A percentile compares a stretch with the other conserved stretches of the same genome.
These are phyloP conservation scores for Zaprionus capensis DNA, from an alignment of 1,140 invertebrate genomes.

Conservation along the genomic window DNA sequence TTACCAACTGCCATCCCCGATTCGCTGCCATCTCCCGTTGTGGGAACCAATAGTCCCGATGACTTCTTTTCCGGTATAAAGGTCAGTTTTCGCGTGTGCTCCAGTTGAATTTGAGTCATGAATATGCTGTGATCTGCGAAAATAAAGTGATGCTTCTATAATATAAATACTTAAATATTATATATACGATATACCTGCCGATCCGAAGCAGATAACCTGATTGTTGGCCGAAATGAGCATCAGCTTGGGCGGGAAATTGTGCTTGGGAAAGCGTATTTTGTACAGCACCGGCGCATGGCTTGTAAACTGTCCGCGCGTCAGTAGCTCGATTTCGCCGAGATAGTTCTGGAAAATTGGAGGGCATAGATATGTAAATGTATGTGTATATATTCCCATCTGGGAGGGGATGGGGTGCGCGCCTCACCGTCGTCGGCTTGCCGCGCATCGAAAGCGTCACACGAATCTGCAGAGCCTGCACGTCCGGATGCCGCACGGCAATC, in stretches of 20 bases:
- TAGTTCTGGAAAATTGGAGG: constrained; percentile 57
- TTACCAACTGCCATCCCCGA: constrained; percentile 39
- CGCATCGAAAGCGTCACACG: constrained; percentile 79
- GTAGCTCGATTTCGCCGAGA: constrained; percentile 77
- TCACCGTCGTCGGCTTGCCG: constrained; percentile 78
- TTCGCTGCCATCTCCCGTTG: background rate
- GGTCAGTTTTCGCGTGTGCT: constrained; percentile 76
- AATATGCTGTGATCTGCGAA: constrained; percentile 74
- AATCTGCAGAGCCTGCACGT: constrained; percentile 66
- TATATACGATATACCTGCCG: constrained; percentile 47
- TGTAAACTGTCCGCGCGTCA: constrained; percentile 72
- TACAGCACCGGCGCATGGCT: constrained; percentile 66
- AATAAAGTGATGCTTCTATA: background rate
- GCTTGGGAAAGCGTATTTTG: constrained; percentile 77
- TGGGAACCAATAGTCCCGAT: constrained; percentile 20
- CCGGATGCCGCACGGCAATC: constrained; percentile 68
- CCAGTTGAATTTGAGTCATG: constrained; percentile 80
- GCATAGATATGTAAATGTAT: background rate
- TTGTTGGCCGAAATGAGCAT: constrained; percentile 72
- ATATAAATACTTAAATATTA: background rate
- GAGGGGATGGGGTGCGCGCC: background rate
- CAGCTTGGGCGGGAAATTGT: constrained; percentile 75
- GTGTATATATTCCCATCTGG: too few species aligned
- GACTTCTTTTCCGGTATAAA: constrained; percentile 62
- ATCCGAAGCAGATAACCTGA: constrained; percentile 73